Conservation (phyloP, 2,888 invertebrate genomes). For the Gisinianus flammeolus region DNA sequence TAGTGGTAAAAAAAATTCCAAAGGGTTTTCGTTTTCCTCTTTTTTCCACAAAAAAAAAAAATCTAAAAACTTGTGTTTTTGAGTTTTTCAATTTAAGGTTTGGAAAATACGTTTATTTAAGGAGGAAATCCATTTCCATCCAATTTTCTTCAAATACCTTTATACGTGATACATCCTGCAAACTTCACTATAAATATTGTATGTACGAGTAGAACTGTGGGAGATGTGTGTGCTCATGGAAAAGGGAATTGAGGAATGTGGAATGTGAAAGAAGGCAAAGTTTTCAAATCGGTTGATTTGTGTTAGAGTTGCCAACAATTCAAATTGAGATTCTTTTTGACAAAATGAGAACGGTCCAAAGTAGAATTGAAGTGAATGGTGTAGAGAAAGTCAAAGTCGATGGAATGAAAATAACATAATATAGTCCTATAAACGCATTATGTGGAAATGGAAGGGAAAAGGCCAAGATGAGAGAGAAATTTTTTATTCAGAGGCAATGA, state of each 20-base stretch:
- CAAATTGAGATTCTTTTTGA: constrained; percentile 13
- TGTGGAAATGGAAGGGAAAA: constrained; percentile 18
- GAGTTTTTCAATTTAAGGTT: too few species aligned
- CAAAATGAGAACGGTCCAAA: constrained; percentile 9
- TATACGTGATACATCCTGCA: too few species aligned
- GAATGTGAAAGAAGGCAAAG: neutral
- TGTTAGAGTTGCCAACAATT: neutral
- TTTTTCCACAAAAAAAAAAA: too few species aligned
- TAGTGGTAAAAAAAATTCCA: too few species aligned
- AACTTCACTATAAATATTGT: too few species aligned
- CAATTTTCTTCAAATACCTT: too few species aligned
- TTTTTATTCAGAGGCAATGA: constrained; percentile 56
- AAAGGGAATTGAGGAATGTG: neutral
- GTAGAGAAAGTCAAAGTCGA: neutral
- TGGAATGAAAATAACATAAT: constrained; percentile 21
- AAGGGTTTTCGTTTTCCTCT: too few species aligned
- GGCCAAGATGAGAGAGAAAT: constrained; percentile 39
- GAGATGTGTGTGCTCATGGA: neutral
- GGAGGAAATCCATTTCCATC: neutral
- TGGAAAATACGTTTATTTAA: neutral
- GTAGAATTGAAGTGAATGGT: neutral
- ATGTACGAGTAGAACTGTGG: too few species aligned
- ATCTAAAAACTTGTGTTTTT: too few species aligned
- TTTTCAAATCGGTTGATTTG: neutral
- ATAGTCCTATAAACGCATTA: constrained; percentile 14